Evolutionary conservation across 2,113 vertebrate species (phyloP).

Genomic region (Microtus richardsoni): DNA sequence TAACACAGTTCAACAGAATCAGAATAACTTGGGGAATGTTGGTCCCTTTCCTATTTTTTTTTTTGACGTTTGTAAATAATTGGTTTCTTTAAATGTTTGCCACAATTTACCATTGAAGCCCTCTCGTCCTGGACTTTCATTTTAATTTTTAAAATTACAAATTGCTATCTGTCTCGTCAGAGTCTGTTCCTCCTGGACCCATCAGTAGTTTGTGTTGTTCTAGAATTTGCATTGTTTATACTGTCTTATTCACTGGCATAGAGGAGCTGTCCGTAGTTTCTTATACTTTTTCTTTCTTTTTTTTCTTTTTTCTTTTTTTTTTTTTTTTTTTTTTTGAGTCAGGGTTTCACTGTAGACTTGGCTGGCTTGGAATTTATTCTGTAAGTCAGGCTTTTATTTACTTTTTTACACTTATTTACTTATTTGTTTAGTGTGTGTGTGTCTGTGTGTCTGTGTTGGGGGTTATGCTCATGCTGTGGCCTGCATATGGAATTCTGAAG

Average conservation of each 20-base stretch:
- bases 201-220: background rate
- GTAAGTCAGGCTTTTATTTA: background rate
- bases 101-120: background rate
- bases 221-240: background rate
- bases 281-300: background rate
- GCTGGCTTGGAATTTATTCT: background rate
- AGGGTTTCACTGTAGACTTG: background rate
- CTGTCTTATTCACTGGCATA: background rate
- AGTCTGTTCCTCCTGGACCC: constrained; percentile 2
- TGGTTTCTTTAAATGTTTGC: constrained; percentile 38
- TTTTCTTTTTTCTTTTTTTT: background rate
- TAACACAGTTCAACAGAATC: background rate
- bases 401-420: background rate
- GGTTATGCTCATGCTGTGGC: background rate
- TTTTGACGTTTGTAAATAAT: constrained; percentile 2
- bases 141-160: constrained; percentile 24
- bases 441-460: background rate
- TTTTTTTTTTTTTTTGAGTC: background rate
- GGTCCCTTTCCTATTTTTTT: background rate
- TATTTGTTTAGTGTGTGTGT: background rate
- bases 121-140: background rate
- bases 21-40: background rate
- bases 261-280: background rate
- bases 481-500: background rate
- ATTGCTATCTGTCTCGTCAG: background rate